Evolutionary conservation across 2,888 invertebrate species (phyloP).

Genomic region (Aethes cnicana): DNA sequence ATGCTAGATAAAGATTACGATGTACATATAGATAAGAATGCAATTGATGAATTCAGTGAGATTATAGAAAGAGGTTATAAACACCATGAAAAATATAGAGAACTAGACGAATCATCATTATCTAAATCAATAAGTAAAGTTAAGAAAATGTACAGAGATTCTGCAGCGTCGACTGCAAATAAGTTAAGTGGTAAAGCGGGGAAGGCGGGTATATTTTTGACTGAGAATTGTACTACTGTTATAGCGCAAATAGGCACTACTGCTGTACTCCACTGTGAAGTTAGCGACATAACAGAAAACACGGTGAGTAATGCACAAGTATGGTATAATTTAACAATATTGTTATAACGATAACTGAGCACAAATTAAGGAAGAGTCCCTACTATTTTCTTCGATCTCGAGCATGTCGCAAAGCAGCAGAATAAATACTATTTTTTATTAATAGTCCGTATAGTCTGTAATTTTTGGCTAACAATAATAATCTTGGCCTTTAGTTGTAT

Average conservation of each 20-base stretch:
- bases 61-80: conserved; percentile 56
- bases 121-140: conserved; percentile 66
- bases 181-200: conserved; percentile 67
- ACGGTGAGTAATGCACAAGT: conserved; percentile 72
- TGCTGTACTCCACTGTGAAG: conserved; percentile 84
- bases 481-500: too few relatives aligned
- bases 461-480: too few relatives aligned
- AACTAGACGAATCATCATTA: conserved; percentile 60
- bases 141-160: conserved; percentile 80
- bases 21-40: conserved; percentile 65
- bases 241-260: conserved; percentile 85
- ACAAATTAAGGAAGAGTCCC: too few relatives aligned
- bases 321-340: too few relatives aligned
- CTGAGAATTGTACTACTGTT: conserved; percentile 84
- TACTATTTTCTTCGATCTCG: too few relatives aligned
- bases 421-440: too few relatives aligned
- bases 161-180: conserved; percentile 65
- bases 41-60: conserved; percentile 55
- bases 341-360: too few relatives aligned
- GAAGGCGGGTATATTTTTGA: conserved; percentile 79
- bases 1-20: conserved; percentile 59
- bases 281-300: conserved; percentile 84
- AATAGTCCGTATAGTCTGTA: too few relatives aligned
- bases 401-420: too few relatives aligned
- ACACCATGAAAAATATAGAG: conserved; percentile 51